Evolutionary conservation across 2,113 vertebrate genomes (phyloP).

Genomic region (Anthoscopus minutus): DNA sequence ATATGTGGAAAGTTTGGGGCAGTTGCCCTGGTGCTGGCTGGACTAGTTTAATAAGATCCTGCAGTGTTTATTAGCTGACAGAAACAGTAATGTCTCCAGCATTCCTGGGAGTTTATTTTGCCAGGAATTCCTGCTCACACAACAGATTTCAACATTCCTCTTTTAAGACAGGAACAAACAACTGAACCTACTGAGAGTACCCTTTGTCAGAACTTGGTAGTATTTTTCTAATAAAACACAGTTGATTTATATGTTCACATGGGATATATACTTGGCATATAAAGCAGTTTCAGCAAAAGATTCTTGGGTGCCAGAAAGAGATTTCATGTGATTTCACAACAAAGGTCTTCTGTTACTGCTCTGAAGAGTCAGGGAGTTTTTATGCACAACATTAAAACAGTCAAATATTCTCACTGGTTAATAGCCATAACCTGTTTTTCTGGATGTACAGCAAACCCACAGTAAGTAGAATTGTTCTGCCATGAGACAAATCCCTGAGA

Average conservation of each 20-base stretch:
- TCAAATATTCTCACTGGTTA: not conserved
- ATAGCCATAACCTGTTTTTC: not conserved
- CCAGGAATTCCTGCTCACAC: conserved; percentile 11
- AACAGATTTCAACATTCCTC: conserved; percentile 47
- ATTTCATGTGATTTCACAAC: conserved; percentile 2
- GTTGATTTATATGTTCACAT: conserved; percentile 56
- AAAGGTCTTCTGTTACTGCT: conserved; percentile 24
- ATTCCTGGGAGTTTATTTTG: conserved; percentile 22
- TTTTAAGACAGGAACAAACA: conserved; percentile 26
- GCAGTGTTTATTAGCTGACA: conserved; percentile 40
- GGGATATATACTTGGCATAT: not conserved
- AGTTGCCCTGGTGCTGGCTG: not conserved
- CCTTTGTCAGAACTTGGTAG: conserved; percentile 41
- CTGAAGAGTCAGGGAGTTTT: not conserved
- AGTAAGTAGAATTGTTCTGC: not conserved
- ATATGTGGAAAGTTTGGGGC: not conserved
- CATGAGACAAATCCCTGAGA: not conserved
- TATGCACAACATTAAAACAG: not conserved
- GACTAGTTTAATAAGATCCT: not conserved
- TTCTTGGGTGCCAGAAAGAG: conserved; percentile 43
- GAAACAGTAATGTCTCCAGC: conserved; percentile 15
- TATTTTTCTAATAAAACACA: conserved; percentile 48
- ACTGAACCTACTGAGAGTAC: conserved; percentile 29
- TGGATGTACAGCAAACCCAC: not conserved
- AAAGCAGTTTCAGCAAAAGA: conserved; percentile 6